phyloP scores from a whole-genome alignment of 2,797 vertebrate species.

The Scyliorhinus canicula region DNA sequence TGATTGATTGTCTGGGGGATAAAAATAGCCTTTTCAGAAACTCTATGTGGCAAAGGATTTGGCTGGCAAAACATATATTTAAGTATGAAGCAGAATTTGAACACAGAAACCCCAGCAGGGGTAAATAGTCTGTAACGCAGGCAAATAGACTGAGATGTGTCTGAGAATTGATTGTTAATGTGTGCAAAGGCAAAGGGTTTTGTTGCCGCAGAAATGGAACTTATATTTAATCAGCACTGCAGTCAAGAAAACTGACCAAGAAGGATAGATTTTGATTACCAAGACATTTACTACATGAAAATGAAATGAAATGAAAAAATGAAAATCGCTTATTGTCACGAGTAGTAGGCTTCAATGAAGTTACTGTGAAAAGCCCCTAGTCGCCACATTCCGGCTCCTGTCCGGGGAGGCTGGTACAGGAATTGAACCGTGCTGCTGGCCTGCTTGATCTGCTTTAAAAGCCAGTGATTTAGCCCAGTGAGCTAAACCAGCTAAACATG shows the following conservation, averaged over 20 bases:
- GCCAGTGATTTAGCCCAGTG: too few species aligned
- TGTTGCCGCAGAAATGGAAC: not conserved
- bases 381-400: too few species aligned
- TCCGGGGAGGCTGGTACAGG: too few species aligned
- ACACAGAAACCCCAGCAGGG: not conserved
- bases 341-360: too few species aligned
- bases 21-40: not conserved
- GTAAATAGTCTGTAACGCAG: not conserved
- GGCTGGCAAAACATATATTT: not conserved
- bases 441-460: too few species aligned
- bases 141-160: not conserved
- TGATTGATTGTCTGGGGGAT: not conserved
- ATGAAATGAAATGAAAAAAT: too few species aligned
- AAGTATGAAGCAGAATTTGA: not conserved
- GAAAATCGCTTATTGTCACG: too few species aligned
- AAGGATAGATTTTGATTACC: not conserved
- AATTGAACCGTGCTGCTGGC: too few species aligned
- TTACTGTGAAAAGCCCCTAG: too few species aligned
- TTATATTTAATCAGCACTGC: not conserved
- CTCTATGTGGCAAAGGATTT: not conserved
- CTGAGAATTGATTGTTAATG: not conserved
- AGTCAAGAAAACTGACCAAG: not conserved
- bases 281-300: not conserved
- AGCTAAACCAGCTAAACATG: too few species aligned
- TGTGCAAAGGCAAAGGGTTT: not conserved